Base-by-base conservation (phyloP, 2,113 vertebrate species). In the Halichoeres trimaculatus region DNA sequence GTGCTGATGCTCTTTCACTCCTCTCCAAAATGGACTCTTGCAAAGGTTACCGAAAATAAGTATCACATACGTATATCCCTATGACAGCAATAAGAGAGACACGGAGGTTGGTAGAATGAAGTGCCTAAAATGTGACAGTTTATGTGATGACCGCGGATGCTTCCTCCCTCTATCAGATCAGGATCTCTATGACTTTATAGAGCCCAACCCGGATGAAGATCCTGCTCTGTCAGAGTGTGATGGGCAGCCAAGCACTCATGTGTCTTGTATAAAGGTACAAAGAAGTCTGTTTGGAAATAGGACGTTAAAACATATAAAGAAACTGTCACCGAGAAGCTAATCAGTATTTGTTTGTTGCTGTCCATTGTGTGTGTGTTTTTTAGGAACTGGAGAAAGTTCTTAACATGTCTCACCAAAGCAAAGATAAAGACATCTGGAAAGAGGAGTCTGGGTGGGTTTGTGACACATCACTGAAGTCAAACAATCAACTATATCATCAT, bases 171-270 rank as follows among this genome's bases (percentile, higher is more conserved):
- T 84, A 74, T 85, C 94, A 96, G 97, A 99, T 93, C 97, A 97
- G 89, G 98, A 99, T 81, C 90, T 94, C 0, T 98, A 95, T 89
- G 98, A 98, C 93, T 98, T 97, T 90, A 95, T 96, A 89, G 97
- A 99, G 59, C 95, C 95, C 38, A 96, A 81, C 48, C 83, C 94
- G 12, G 92, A 94, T 0, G 96, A 98, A 74, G 97, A 98, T 68
- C 91, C 93, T 85, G 89, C 92, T 85, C 93, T 95, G 70, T 94
- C 94, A 85, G 97, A 99, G 77, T 94, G 94, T 76, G 96, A 97
- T 30, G 81, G 92, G 47, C 95, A 94, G 77, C 93, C 92, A 55
- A 92, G 85, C 72, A 93, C 86, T 74, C 92, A 96, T 77, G 91
- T 96, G 58, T 95, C 96, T 72, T 97, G 94, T 66, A 90, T 95